These are phyloP conservation scores for Polia nebulosa DNA, from an alignment of 2,888 invertebrate species.

Conservation along the genomic window DNA sequence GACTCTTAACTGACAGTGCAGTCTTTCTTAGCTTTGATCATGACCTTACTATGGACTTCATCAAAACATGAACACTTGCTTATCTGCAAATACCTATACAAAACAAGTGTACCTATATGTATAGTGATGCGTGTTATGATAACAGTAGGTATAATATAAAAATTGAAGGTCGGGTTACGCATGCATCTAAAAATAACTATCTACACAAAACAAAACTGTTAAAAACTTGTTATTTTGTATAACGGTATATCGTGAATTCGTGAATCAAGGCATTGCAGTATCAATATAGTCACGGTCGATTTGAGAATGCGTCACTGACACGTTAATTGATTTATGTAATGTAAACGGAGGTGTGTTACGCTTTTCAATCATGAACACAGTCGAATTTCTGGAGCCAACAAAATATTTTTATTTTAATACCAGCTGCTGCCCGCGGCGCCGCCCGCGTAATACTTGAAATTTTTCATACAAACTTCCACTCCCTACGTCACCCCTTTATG, in stretches of 20 bases:
- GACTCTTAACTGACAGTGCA: background rate
- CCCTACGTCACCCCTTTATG: too few relatives aligned
- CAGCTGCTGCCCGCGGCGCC: too few relatives aligned
- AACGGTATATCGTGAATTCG: background rate
- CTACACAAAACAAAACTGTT: too few relatives aligned
- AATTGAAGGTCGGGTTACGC: background rate
- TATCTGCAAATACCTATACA: background rate
- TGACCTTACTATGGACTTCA: background rate
- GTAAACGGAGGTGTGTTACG: background rate
- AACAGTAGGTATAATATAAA: background rate
- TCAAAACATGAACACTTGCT: background rate
- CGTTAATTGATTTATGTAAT: conserved; percentile 10
- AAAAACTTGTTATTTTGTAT: background rate
- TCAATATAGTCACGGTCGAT: background rate
- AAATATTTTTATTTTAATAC: background rate
- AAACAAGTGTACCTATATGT: background rate
- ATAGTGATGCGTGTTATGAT: background rate
- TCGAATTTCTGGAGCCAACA: background rate
- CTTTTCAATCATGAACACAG: conserved; percentile 12
- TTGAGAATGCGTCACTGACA: conserved; percentile 17
- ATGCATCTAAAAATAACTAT: background rate
- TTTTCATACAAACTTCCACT: too few relatives aligned
- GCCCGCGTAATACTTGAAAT: too few relatives aligned
- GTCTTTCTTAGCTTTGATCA: background rate
- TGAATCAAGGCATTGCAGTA: background rate